phyloP scores from a whole-genome alignment of 2,797 vertebrate species.

The Manis crassicaudata region DNA sequence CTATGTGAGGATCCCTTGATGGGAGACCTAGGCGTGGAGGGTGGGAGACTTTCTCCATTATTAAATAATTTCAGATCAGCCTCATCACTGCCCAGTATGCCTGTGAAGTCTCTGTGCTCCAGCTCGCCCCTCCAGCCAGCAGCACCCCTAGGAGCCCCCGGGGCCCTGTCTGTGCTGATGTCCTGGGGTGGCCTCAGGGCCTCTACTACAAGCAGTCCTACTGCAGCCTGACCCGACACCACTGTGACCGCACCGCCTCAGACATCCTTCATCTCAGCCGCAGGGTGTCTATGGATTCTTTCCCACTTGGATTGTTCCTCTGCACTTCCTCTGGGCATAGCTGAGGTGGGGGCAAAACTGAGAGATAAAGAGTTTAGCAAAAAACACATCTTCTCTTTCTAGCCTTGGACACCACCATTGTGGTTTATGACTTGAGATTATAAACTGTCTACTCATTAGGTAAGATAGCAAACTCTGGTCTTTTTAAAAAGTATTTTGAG shows the following conservation, averaged over 20 bases:
- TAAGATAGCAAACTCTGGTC: neutral
- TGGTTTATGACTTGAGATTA: neutral
- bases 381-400: neutral
- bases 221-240: neutral
- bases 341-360: neutral
- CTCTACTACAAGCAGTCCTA: neutral
- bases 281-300: neutral
- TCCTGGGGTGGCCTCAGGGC: neutral
- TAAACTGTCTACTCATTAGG: neutral
- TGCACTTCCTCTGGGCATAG: neutral
- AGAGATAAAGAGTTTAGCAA: neutral
- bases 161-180: neutral
- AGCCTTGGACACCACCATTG: neutral
- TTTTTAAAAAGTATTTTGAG: neutral
- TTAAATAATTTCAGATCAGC: neutral
- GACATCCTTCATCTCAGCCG: neutral
- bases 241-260: neutral
- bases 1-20: neutral
- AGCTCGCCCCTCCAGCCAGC: neutral
- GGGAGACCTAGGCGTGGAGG: neutral
- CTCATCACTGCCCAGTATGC: neutral
- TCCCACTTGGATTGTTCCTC: neutral
- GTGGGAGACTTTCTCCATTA: neutral
- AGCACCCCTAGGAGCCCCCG: neutral
- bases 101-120: neutral